Evolutionary conservation across 2,113 vertebrate genomes (phyloP).

Genomic region (Erythrolamprus reginae): DNA sequence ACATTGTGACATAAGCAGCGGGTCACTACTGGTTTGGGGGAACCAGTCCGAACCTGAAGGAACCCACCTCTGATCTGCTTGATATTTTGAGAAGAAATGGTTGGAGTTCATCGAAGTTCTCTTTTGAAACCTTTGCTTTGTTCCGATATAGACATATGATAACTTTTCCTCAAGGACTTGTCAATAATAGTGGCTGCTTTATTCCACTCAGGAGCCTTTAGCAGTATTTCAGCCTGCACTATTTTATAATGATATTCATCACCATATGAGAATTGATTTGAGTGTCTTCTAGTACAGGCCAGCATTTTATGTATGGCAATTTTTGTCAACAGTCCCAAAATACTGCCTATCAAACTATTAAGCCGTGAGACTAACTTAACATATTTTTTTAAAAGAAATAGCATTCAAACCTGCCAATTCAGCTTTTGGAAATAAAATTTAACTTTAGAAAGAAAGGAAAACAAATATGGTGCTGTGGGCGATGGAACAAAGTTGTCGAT

Average conservation of each 20-base stretch:
- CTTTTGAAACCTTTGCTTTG: background rate
- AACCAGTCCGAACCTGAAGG: too few relatives aligned
- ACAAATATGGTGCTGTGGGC: background rate
- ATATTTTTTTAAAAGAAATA: background rate
- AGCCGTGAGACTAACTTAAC: background rate
- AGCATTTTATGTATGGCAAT: background rate
- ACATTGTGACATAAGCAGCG: too few relatives aligned
- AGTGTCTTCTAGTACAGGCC: background rate
- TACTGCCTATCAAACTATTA: background rate
- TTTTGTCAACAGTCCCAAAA: background rate
- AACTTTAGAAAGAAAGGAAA: background rate
- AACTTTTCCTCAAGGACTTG: background rate
- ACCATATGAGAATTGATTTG: background rate
- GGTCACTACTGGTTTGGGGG: too few relatives aligned
- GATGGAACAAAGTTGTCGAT: background rate
- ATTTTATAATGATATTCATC: background rate
- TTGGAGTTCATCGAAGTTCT: background rate
- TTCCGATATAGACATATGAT: background rate
- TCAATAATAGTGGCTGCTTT: background rate
- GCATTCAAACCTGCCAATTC: background rate
- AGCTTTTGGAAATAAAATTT: background rate
- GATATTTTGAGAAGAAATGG: background rate
- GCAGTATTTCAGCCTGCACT: background rate
- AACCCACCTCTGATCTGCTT: too few relatives aligned
- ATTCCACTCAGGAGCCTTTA: background rate